Evolutionary conservation across 2,113 vertebrate genomes (phyloP), one percentile per base, ranked within the genome.

Genomic region (Anarhynchus alexandrinus): DNA sequence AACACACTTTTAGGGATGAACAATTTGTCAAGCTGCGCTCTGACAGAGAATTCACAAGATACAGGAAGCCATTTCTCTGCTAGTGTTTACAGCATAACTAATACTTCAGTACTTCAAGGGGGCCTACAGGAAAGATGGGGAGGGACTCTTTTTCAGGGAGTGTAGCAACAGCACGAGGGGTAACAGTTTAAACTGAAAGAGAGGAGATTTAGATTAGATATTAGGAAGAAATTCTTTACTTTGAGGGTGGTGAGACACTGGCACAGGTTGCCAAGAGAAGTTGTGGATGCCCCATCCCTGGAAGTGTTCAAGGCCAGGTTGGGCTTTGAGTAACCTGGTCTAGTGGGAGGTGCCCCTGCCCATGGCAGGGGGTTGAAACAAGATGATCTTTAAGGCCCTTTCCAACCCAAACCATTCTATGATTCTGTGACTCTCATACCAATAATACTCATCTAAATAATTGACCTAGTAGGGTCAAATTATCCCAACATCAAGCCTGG

Each of bases 1-100:
- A 94, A 84, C 78, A 92, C 26, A 80, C 27, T 93, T 95, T 74
- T 76, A 93, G 26, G 54, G n/a, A 77, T 62, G 58, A 92, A 85
- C 69, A 85, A 80, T 96, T 93, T 94, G 38, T 91, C 83, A 94
- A 88, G 73, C 54, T 91, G 40, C 2, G 2, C 22, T 84, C 73
- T 67, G 83, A 94, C 57, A 95, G 45, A 87, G 82, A 89, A 95
- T 78, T 92, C 86, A 91, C 12, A 59, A 76, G 61, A 85, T 40
- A 79, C 3, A 8, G 73, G 74, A 94, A 93, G 23, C 25, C 30
- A 90, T 93, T 92, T 70, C 55, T 51, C 54, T 0, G 2, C 54
- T 66, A 38, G 15, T 83, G 30, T 45, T 90, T 85, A 91, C 25
- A 85, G 43, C 36, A 72, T 54, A 82, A 82, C n/a, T 77, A 76